phyloP scores from a whole-genome alignment of 2,113 vertebrate species.

The Leucosticte australis region DNA sequence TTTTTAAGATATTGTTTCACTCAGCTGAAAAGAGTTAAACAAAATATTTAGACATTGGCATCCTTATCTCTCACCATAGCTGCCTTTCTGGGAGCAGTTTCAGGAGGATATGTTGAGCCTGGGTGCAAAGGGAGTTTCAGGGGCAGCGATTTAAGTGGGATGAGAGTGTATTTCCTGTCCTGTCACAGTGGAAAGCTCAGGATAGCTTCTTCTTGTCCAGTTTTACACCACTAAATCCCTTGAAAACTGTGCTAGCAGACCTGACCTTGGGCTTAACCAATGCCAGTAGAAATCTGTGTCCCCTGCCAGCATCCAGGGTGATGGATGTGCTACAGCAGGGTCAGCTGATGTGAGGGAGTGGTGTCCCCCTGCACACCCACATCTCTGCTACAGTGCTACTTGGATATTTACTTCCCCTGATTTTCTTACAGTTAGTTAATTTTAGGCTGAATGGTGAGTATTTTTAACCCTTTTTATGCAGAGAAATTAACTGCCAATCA shows the following conservation, averaged over 20 bases:
- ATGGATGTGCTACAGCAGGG: not conserved
- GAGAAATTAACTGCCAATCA: not conserved
- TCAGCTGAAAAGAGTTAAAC: not conserved
- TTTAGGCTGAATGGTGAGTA: not conserved
- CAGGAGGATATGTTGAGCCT: not conserved
- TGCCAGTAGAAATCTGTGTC: not conserved
- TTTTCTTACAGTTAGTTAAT: not conserved
- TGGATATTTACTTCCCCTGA: not conserved
- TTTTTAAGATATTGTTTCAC: not conserved
- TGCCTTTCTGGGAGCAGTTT: not conserved
- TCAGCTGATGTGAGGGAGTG: not conserved
- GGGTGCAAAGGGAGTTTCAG: not conserved
- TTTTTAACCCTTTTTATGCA: not conserved
- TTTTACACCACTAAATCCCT: not conserved
- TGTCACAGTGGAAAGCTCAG: not conserved
- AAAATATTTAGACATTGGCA: not conserved
- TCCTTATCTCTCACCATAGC: not conserved
- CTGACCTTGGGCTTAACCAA: not conserved
- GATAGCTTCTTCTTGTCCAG: not conserved
- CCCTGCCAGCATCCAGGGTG: not conserved
- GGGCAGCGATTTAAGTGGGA: not conserved
- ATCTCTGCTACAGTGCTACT: not conserved
- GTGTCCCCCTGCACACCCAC: not conserved
- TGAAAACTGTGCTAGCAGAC: not conserved
- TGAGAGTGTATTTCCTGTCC: not conserved